Conservation (phyloP, 2,888 invertebrate species). For the Galerucella pusilla region DNA sequence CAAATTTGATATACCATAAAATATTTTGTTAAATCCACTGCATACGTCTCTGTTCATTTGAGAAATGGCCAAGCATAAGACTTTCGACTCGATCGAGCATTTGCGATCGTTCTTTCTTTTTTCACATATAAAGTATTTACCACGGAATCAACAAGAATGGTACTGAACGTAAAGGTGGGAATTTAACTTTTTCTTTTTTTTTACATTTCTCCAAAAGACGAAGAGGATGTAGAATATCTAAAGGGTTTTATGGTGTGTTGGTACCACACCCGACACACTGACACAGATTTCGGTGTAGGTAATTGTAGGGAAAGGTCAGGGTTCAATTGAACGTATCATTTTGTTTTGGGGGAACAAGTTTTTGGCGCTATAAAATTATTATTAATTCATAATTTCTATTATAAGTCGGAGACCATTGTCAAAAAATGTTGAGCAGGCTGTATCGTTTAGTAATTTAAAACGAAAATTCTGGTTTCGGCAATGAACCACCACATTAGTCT, state of each 20-base stretch:
- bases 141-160: constrained; percentile 11
- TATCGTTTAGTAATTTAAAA: too few relatives aligned
- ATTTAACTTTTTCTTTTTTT: constrained; percentile 25
- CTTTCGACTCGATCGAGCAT: constrained; percentile 29
- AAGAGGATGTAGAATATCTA: constrained; percentile 19
- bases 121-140: not conserved
- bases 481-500: too few relatives aligned
- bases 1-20: too few relatives aligned
- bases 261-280: constrained; percentile 45
- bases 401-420: too few relatives aligned
- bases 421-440: too few relatives aligned
- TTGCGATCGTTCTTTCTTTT: constrained; percentile 21
- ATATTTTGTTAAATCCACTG: not conserved
- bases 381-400: too few relatives aligned
- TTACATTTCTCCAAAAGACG: constrained; percentile 14
- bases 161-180: constrained; percentile 13
- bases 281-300: constrained; percentile 33
- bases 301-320: constrained; percentile 31
- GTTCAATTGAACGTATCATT: constrained; percentile 19
- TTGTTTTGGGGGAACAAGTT: not conserved
- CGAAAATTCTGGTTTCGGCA: too few relatives aligned
- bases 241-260: constrained; percentile 31
- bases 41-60: constrained; percentile 2
- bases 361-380: not conserved
- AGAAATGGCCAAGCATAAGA: constrained; percentile 2